These are phyloP conservation scores for Malurus melanocephalus DNA, from an alignment of 2,113 vertebrate genomes.

Conservation along the genomic window DNA sequence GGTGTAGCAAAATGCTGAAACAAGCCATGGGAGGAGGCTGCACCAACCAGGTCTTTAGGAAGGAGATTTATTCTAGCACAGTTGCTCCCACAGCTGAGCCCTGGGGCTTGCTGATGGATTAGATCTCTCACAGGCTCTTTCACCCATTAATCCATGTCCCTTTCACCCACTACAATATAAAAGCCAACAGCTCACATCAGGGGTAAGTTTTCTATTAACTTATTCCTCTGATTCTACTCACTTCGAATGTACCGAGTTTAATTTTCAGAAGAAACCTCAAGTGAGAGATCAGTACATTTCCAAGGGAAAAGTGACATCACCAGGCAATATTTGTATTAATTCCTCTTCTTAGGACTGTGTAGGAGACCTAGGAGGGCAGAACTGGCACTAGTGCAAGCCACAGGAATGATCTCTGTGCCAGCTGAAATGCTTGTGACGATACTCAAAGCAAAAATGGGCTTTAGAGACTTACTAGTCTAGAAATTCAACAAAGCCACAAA, in stretches of 20 bases:
- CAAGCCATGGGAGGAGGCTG: background rate
- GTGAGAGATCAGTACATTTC: background rate
- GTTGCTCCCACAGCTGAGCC: background rate
- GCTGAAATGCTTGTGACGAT: background rate
- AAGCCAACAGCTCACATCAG: background rate
- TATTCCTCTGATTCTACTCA: background rate
- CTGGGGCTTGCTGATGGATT: background rate
- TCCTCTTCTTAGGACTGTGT: background rate
- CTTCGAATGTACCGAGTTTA: background rate
- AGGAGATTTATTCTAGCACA: background rate
- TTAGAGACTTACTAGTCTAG: background rate
- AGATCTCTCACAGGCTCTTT: background rate
- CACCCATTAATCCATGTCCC: background rate
- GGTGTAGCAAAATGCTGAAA: background rate
- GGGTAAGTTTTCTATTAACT: background rate
- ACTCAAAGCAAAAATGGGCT: constrained; percentile 9
- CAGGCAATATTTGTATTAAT: background rate
- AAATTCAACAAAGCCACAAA: background rate
- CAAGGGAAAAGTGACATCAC: background rate
- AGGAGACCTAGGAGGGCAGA: background rate
- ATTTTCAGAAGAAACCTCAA: background rate
- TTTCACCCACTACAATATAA: background rate
- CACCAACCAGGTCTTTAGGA: background rate
- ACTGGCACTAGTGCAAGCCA: background rate
- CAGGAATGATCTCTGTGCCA: constrained; percentile 5